Evolutionary conservation across 2,888 invertebrate species (phyloP), one percentile per base, ranked within the genome.

Genomic region (Drosophila maculinotata): DNA sequence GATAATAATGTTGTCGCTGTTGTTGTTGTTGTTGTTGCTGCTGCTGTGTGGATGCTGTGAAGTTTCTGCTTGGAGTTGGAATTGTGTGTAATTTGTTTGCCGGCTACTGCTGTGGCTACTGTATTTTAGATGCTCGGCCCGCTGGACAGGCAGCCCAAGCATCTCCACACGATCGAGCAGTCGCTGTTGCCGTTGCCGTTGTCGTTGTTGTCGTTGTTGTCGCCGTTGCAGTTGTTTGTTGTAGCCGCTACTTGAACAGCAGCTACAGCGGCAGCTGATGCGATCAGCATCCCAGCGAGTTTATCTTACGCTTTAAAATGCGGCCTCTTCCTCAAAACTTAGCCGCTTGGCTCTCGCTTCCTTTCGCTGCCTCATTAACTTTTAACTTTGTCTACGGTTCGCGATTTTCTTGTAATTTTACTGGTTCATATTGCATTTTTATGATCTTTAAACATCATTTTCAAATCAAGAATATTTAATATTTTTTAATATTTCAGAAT

Each of bases 11-110:
- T 70, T 87, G 87, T 87, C 59, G 84, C 60, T 76, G 48, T 65
- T 68, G 52, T 42, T 58, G 57, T 44, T 65, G 63, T 49, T 69
- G 75, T 44, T 63, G 77, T 57, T 75, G 44, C 39, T 42, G 56
- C 31, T 65, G 64, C 33, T 23, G 14, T 82, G 59, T 78, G 68
- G 79, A 59, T 69, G 85, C 87, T 81, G 87, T 81, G 65, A 85
- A 87, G 87, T 84, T 76, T 69, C 77, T 87, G 86, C 80, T 83
- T 87, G 88, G 86, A 83, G 81, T 82, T 82, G 82, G 79, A 87
- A 82, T 82, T 87, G 82, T 87, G 86, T 83, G 82, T 83, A 87
- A 83, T 87, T 87, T 88, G 78, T 87, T 82, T 84, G 84, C 68
- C 79, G 83, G 88, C 87, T 82, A 87, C 85, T 75, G 85, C 69